These are phyloP conservation scores for Capromys pilorides DNA, from an alignment of 2,797 vertebrate genomes.

Conservation along the genomic window DNA sequence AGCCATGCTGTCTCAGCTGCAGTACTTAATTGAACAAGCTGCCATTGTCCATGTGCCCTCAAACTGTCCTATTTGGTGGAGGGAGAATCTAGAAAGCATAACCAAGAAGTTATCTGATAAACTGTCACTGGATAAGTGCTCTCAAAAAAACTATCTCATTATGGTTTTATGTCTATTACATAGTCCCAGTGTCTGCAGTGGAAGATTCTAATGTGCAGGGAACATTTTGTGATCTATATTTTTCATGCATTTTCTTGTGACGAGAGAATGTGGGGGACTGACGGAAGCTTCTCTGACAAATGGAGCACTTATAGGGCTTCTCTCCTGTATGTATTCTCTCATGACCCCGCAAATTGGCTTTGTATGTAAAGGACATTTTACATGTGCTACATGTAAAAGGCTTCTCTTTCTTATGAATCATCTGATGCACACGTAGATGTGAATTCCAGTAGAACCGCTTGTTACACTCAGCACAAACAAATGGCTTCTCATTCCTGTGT, in stretches of 20 bases:
- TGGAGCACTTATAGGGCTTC: background rate
- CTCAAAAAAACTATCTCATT: too few species aligned
- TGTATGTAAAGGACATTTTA: slow-evolving; percentile 37
- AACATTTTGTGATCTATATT: fast-evolving
- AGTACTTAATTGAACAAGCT: background rate
- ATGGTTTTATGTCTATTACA: background rate
- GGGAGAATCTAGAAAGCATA: background rate
- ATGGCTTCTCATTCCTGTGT: slow-evolving; percentile 46
- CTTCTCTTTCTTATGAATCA: background rate
- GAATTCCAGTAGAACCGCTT: slow-evolving; percentile 47
- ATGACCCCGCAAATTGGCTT: slow-evolving; percentile 1
- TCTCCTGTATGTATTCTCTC: slow-evolving; percentile 61
- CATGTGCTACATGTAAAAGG: slow-evolving; percentile 6
- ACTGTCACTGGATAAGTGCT: background rate
- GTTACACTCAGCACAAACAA: background rate
- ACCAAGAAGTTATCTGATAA: background rate
- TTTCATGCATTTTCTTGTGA: background rate
- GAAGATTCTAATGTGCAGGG: background rate
- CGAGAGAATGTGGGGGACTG: slow-evolving; percentile 59
- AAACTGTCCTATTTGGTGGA: background rate
- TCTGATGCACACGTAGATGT: slow-evolving; percentile 26
- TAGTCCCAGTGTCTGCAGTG: fast-evolving
- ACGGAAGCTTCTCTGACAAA: background rate
- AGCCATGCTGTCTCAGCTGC: too few species aligned
- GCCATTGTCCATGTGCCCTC: background rate